These are phyloP conservation scores for Coenonympha arcania DNA, from an alignment of 2,888 invertebrate genomes.

Conservation along the genomic window DNA sequence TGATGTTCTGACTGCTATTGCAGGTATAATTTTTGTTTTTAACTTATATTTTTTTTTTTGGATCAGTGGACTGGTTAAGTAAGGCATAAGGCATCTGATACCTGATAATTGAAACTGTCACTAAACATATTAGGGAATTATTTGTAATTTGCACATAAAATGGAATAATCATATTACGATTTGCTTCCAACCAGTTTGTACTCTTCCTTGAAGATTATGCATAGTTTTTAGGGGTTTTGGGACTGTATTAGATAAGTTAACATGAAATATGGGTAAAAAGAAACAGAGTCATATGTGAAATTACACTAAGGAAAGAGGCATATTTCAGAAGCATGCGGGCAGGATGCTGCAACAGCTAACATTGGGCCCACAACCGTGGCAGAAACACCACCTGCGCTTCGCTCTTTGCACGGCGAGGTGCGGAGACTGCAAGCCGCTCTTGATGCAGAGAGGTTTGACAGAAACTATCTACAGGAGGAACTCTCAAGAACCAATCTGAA, in stretches of 20 bases:
- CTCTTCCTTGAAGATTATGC: too few relatives aligned
- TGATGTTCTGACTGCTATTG: conserved; percentile 59
- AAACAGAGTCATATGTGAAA: too few relatives aligned
- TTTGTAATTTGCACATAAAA: too few relatives aligned
- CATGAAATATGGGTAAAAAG: too few relatives aligned
- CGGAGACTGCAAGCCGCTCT: conserved; percentile 72
- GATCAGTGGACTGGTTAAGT: not conserved
- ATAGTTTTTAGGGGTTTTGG: too few relatives aligned
- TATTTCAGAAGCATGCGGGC: conserved; percentile 54
- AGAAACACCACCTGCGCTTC: conserved; percentile 58
- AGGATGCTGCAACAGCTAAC: conserved; percentile 36
- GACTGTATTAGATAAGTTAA: too few relatives aligned
- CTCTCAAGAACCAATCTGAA: conserved; percentile 68
- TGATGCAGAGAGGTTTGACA: conserved; percentile 77
- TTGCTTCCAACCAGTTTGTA: too few relatives aligned
- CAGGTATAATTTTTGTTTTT: conserved; percentile 34
- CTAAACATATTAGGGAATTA: too few relatives aligned
- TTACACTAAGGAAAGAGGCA: not conserved
- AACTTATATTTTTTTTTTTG: not conserved
- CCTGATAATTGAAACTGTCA: too few relatives aligned
- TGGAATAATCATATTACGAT: too few relatives aligned
- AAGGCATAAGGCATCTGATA: too few relatives aligned
- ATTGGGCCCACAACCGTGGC: conserved; percentile 32
- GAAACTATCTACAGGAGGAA: conserved; percentile 76
- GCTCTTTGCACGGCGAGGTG: conserved; percentile 64